Evolutionary conservation across 2,797 vertebrate species (phyloP).

Genomic region (Scolopax rusticola): DNA sequence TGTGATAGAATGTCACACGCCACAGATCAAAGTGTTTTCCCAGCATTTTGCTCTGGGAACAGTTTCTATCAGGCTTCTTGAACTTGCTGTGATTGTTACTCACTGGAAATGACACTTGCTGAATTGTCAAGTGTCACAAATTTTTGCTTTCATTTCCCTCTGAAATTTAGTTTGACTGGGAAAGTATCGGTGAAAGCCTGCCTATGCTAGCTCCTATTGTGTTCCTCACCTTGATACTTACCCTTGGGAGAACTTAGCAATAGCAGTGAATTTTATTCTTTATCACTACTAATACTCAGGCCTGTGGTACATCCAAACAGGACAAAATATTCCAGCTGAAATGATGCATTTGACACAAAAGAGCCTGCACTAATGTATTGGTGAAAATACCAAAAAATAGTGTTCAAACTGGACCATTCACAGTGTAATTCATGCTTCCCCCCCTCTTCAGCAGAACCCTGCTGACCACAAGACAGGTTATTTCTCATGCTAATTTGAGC

Average conservation of each 20-base stretch:
- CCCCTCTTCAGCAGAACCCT: accelerated
- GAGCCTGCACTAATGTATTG: not conserved
- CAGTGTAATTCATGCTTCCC: not conserved
- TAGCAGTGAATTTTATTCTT: not conserved
- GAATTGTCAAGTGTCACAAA: not conserved
- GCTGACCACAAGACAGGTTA: not conserved
- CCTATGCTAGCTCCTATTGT: not conserved
- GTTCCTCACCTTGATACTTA: not conserved
- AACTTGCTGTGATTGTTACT: not conserved
- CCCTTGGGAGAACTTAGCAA: accelerated
- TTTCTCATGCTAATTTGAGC: not conserved
- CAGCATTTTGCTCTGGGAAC: not conserved
- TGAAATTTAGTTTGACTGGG: not conserved
- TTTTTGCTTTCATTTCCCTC: not conserved
- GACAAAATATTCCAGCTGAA: not conserved
- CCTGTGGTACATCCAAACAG: not conserved
- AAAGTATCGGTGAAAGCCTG: not conserved
- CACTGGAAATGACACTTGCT: not conserved
- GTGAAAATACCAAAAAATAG: accelerated
- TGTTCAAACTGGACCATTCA: not conserved
- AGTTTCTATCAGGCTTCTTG: not conserved
- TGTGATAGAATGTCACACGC: not conserved
- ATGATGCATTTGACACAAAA: not conserved
- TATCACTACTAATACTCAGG: not conserved
- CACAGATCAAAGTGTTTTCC: not conserved